Conservation (phyloP, 37 sponge, comb jelly and placozoan genomes). For the Geodia barretti region DNA sequence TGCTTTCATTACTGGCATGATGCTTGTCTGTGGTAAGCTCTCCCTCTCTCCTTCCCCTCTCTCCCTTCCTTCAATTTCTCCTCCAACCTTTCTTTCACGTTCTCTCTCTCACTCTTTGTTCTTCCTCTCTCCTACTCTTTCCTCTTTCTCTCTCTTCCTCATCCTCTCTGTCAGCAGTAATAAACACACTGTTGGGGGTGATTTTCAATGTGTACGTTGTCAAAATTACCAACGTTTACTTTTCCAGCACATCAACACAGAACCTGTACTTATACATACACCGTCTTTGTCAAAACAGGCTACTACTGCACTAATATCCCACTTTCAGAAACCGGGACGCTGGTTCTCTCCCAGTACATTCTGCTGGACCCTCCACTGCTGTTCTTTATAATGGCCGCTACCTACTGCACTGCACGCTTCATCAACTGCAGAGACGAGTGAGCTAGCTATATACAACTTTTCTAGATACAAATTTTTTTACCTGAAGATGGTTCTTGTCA, state of each 20-base stretch:
- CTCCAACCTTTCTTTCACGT: no score
- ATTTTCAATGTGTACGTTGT: neutral
- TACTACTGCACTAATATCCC: neutral
- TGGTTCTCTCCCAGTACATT: slow-evolving; percentile 95
- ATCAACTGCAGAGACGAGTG: slow-evolving; percentile 58
- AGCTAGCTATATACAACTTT: no score
- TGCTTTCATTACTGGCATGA: slow-evolving; percentile 56
- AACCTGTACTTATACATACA: neutral
- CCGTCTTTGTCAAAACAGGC: neutral
- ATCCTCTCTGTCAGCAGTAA: no score
- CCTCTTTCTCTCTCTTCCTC: no score
- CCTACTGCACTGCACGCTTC: slow-evolving; percentile 71
- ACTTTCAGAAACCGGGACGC: slow-evolving; percentile 79
- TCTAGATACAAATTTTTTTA: no score
- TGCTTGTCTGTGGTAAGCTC: slow-evolving; percentile 81
- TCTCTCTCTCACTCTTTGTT: neutral
- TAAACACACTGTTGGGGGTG: no score
- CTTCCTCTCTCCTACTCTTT: neutral
- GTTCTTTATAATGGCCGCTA: slow-evolving; percentile 86
- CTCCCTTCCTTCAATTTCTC: no score
- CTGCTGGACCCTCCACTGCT: slow-evolving; percentile 94
- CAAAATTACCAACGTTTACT: no score
- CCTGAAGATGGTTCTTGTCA: no score
- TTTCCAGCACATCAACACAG: no score
- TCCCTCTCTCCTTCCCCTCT: neutral